phyloP scores from a whole-genome alignment of 2,888 invertebrate genomes.

The Cataglyphis albicans region DNA sequence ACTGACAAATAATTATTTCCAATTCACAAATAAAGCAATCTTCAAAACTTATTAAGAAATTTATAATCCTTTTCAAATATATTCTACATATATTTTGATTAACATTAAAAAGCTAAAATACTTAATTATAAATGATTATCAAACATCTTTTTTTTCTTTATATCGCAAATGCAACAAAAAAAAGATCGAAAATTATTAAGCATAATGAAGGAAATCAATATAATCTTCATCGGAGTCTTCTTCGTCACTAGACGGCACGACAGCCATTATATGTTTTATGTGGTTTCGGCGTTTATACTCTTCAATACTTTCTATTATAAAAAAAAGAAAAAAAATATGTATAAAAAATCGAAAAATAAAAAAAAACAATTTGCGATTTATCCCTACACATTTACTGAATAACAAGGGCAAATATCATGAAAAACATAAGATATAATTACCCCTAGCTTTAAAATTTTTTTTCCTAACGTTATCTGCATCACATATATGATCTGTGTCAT shows the following conservation, averaged over 20 bases:
- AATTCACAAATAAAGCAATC: neutral
- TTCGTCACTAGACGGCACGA: slow-evolving; percentile 75
- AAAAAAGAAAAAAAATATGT: neutral
- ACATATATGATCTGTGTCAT: slow-evolving; percentile 73
- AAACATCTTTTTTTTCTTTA: neutral
- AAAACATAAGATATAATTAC: slow-evolving; percentile 29
- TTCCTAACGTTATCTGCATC: slow-evolving; percentile 17
- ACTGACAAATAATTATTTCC: neutral
- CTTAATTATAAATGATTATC: neutral
- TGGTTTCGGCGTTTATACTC: slow-evolving; percentile 75
- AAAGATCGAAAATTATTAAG: slow-evolving; percentile 29
- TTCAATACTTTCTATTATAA: slow-evolving; percentile 65
- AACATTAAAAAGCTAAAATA: neutral
- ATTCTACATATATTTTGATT: neutral
- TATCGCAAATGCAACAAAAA: neutral
- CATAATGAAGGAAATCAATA: slow-evolving; percentile 55
- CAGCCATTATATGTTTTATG: slow-evolving; percentile 77
- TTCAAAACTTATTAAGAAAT: neutral
- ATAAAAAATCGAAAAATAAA: neutral
- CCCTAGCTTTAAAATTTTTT: neutral
- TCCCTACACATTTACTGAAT: neutral
- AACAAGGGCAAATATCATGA: neutral
- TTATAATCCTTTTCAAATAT: neutral
- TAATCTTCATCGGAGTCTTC: slow-evolving; percentile 83
- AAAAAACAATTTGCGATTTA: neutral